Evolutionary conservation across 1,140 invertebrate genomes (phyloP).

Genomic region (Neotoxoptera formosana): DNA sequence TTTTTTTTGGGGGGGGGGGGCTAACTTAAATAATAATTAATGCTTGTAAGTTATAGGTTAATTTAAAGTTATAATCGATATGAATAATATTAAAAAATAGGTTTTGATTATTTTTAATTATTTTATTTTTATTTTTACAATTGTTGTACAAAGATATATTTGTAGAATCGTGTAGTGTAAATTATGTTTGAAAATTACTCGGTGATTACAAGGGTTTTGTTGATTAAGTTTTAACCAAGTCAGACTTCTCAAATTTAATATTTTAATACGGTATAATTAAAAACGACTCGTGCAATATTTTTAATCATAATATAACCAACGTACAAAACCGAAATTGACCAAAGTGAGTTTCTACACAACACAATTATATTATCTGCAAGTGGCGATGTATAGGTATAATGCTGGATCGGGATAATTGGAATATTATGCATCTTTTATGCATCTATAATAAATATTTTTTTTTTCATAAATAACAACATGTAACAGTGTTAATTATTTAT

Average conservation of each 20-base stretch:
- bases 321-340: background rate
- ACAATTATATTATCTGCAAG: background rate
- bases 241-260: background rate
- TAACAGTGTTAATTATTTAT: too few species aligned
- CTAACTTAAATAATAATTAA: background rate
- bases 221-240: constrained; percentile 28
- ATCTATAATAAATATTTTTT: too few species aligned
- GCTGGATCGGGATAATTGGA: background rate
- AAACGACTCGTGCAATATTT: background rate
- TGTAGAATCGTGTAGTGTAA: background rate
- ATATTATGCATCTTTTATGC: background rate
- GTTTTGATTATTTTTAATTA: background rate
- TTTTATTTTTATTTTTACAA: background rate
- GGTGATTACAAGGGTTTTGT: background rate
- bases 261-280: constrained; percentile 1
- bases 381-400: background rate
- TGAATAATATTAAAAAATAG: background rate
- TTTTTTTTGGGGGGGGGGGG: too few species aligned
- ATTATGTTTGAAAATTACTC: background rate
- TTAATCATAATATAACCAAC: background rate
- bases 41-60: background rate
- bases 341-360: background rate
- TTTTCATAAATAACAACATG: too few species aligned
- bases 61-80: background rate
- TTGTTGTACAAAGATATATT: background rate